Percentiles rank a stretch among this genome's conserved stretches.
phyloP scores from a whole-genome alignment of 1,140 invertebrate species.

The Drosophila yakuba region DNA sequence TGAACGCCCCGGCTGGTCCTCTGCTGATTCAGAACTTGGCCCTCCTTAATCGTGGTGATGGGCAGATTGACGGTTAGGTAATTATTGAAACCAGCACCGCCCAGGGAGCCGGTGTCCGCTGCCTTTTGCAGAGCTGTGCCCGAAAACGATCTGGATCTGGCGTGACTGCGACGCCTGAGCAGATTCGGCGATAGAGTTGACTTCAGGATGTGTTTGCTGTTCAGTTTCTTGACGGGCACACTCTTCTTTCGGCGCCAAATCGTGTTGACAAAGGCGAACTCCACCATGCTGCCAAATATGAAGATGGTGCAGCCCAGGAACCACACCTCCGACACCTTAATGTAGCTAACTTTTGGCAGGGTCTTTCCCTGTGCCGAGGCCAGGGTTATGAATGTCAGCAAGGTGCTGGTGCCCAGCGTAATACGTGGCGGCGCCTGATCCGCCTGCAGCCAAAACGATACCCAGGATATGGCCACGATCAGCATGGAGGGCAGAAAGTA shows the following conservation, averaged over 20 bases:
- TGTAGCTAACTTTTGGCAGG: slow-evolving; percentile 94
- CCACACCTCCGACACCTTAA: slow-evolving; percentile 96
- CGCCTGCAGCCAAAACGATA: slow-evolving; percentile 95
- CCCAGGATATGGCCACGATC: slow-evolving; percentile 95
- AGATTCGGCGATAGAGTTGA: slow-evolving; percentile 92
- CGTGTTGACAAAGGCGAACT: slow-evolving; percentile 96
- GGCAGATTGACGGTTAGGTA: slow-evolving; percentile 77
- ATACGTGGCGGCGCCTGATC: slow-evolving; percentile 93
- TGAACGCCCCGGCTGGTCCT: background rate
- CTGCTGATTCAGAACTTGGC: slow-evolving; percentile 38
- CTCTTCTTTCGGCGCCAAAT: slow-evolving; percentile 93
- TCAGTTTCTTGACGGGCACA: slow-evolving; percentile 92
- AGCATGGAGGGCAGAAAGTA: slow-evolving; percentile 95
- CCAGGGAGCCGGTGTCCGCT: slow-evolving; percentile 83
- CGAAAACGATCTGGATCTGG: slow-evolving; percentile 90
- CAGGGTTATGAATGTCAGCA: slow-evolving; percentile 94
- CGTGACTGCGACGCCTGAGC: slow-evolving; percentile 87
- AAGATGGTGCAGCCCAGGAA: slow-evolving; percentile 94
- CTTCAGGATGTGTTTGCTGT: slow-evolving; percentile 93
- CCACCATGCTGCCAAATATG: slow-evolving; percentile 93
- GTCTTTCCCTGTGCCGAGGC: slow-evolving; percentile 92
- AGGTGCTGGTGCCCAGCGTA: slow-evolving; percentile 92
- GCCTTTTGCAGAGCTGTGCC: slow-evolving; percentile 86
- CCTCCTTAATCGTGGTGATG: slow-evolving; percentile 73
- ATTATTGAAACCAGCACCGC: slow-evolving; percentile 73